These are phyloP conservation scores for Ptychoptera albimana DNA, from an alignment of 2,888 invertebrate genomes.

Conservation along the genomic window DNA sequence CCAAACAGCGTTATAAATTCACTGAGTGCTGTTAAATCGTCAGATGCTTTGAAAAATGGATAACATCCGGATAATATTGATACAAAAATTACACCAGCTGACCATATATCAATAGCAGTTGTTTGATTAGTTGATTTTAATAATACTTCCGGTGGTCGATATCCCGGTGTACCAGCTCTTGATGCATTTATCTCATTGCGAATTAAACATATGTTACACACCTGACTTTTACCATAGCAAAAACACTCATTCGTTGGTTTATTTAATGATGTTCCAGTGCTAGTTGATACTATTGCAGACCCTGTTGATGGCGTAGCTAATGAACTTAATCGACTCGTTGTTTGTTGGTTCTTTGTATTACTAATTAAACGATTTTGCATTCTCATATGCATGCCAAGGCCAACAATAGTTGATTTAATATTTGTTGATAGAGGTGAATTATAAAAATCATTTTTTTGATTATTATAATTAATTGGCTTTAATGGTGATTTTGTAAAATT, in stretches of 20 bases:
- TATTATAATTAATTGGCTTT: slow-evolving; percentile 19
- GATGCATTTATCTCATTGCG: slow-evolving; percentile 53
- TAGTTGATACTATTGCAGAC: neutral
- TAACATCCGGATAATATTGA: slow-evolving; percentile 62
- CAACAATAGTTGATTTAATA: slow-evolving; percentile 15
- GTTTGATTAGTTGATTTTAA: slow-evolving; percentile 65
- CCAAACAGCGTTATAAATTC: slow-evolving; percentile 73
- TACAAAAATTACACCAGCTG: slow-evolving; percentile 69
- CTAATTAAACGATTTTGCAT: slow-evolving; percentile 9
- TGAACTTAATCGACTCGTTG: slow-evolving; percentile 2
- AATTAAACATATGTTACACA: slow-evolving; percentile 50
- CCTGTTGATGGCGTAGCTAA: neutral
- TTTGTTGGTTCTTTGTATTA: neutral
- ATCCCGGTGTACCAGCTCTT: slow-evolving; percentile 80
- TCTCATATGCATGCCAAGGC: slow-evolving; percentile 13
- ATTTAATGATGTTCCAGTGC: slow-evolving; percentile 4
- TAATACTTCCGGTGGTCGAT: slow-evolving; percentile 73
- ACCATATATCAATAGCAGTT: slow-evolving; percentile 80
- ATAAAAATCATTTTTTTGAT: slow-evolving; percentile 6
- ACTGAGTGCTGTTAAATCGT: slow-evolving; percentile 61
- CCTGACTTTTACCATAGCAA: slow-evolving; percentile 49
- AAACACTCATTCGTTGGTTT: slow-evolving; percentile 35
- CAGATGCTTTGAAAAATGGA: slow-evolving; percentile 70
- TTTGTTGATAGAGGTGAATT: slow-evolving; percentile 11
- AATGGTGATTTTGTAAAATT: slow-evolving; percentile 11